Evolutionary conservation across 2,113 vertebrate genomes (phyloP), one percentile per base, ranked within the genome.

Genomic region (Oryzias celebensis): DNA sequence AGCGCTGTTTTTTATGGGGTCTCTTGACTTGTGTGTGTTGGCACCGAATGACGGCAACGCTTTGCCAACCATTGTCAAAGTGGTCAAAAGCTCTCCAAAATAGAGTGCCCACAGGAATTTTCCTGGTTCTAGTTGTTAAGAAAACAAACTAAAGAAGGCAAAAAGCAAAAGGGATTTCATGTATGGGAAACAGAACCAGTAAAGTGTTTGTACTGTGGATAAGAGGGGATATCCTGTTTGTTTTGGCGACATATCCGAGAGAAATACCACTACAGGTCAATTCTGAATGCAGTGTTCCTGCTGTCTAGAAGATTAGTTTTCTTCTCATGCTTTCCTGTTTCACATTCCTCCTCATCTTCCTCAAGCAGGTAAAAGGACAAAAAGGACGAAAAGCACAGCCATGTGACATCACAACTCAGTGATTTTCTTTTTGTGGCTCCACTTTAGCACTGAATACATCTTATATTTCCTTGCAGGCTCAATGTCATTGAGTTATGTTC

Each of bases 401-500:
- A 75, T 28, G 48, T 85, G 84, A 84, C 84, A 75, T 80, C 66
- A 71, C 44, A 20, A 52, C 56, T 42, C 65, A 55, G 43, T 53
- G 46, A 63, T 50, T 26, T 61, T 76, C 58, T 85, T 75, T 24
- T 47, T 24, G 62, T 5, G 18, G 49, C 81, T 87, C 82, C 49
- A 70, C 85, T 83, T 83, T 77, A 68, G 66, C 58, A 75, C 66
- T 68, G 73, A 81, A 20, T 20, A 20, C 20, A 20, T 20, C 20
- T 84, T 78, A 83, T 53, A 58, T 57, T 75, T 65, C 68, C 65
- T 31, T 58, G 58, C 82, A 81, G 85, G 78, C 75, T 84, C 76
- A 62, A 66, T 70, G 83, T 79, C 82, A 72, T 88, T 84, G 78
- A 82, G 66, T 81, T 82, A 72, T 73, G 71, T 67, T 77, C 62